These are phyloP conservation scores for Brachionus paranguensis DNA, from an alignment of 1,140 invertebrate genomes.

Conservation along the genomic window DNA sequence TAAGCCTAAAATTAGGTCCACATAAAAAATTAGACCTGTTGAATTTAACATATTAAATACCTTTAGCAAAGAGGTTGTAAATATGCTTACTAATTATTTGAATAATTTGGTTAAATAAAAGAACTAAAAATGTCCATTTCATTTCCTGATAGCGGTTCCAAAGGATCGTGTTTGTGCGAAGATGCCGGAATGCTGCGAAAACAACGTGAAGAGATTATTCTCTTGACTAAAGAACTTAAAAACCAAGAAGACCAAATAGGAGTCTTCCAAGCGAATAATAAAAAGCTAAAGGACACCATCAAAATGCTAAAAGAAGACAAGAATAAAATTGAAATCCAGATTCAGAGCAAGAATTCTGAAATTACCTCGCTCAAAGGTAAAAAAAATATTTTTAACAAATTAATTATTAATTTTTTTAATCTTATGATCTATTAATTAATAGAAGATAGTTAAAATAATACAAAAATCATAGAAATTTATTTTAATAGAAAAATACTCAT, in stretches of 20 bases:
- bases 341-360: not conserved
- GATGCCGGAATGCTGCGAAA: conserved; percentile 16
- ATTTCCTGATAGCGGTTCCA: not conserved
- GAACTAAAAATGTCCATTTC: not conserved
- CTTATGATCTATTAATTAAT: no score
- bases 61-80: not conserved
- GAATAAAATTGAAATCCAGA: not conserved
- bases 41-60: not conserved
- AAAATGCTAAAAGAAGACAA: not conserved
- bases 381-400: not conserved
- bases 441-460: no score
- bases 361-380: not conserved
- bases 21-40: not conserved
- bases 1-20: conserved; percentile 15
- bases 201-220: conserved; percentile 19
- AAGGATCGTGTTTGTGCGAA: not conserved
- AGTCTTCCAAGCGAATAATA: not conserved
- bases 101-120: not conserved
- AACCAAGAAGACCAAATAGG: conserved; percentile 10
- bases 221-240: conserved; percentile 4
- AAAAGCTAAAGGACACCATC: not conserved
- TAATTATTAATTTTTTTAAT: not conserved
- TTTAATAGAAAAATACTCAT: no score
- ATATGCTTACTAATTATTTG: not conserved
- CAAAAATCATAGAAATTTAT: no score